Conservation (phyloP, 2,797 vertebrate species). For the Sebastiscus tertius region DNA sequence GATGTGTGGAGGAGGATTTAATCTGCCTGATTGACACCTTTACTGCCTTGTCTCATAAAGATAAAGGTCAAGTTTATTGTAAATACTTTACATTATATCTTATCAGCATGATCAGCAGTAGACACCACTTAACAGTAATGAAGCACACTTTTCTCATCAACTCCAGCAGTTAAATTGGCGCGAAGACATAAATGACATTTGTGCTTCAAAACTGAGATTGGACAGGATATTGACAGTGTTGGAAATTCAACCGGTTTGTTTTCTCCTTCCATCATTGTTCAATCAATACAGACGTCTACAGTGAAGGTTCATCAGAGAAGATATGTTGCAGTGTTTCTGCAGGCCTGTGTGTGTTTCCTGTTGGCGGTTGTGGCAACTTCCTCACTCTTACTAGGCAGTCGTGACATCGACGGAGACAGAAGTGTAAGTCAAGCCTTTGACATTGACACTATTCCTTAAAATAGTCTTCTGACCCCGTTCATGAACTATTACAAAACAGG, state of each 20-base stretch:
- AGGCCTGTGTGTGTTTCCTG: slow-evolving; percentile 34
- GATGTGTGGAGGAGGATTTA: neutral
- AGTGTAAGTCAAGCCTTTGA: slow-evolving; percentile 37
- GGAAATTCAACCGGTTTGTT: neutral
- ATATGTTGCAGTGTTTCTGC: neutral
- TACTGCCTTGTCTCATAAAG: slow-evolving; percentile 11
- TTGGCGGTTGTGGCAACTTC: slow-evolving; percentile 16
- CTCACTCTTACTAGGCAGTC: slow-evolving; percentile 31
- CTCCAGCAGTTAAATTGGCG: neutral
- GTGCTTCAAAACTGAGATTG: neutral
- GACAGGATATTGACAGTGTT: neutral
- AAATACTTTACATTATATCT: neutral
- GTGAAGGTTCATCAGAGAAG: neutral
- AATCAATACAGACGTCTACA: neutral
- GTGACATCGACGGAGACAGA: slow-evolving; percentile 7
- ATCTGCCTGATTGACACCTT: slow-evolving; percentile 28
- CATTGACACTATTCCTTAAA: slow-evolving; percentile 33
- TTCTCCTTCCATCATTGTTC: neutral
- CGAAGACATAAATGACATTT: neutral
- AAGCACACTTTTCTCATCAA: neutral
- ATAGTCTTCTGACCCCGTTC: slow-evolving; percentile 17
- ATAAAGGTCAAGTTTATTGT: slow-evolving; percentile 33
- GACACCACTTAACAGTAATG: neutral
- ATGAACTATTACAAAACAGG: neutral
- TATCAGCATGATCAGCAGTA: neutral